These are phyloP conservation scores for Phrynosoma blainvillii DNA, from an alignment of 2,113 vertebrate genomes.

Conservation along the genomic window DNA sequence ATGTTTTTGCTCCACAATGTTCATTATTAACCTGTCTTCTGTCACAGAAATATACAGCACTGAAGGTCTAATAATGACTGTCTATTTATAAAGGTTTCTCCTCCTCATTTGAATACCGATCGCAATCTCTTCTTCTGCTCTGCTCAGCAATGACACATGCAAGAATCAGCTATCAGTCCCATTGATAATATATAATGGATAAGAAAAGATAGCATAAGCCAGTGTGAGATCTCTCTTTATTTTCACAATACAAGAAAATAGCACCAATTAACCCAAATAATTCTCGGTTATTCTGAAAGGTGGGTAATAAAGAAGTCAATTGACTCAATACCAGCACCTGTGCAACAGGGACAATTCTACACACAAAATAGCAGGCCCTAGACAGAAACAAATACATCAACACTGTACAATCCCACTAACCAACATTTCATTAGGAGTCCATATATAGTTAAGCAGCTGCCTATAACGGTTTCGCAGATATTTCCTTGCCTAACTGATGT, in stretches of 20 bases:
- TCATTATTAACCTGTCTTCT: neutral
- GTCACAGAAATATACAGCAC: neutral
- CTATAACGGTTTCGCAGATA: neutral
- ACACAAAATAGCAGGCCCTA: neutral
- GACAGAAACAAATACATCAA: neutral
- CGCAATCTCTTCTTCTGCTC: neutral
- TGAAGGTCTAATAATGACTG: neutral
- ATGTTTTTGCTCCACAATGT: neutral
- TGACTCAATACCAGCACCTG: neutral
- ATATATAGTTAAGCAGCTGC: neutral
- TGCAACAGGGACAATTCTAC: neutral
- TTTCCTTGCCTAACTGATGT: neutral
- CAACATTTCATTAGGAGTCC: neutral
- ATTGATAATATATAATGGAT: neutral
- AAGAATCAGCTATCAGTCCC: neutral
- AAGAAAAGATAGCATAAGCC: neutral
- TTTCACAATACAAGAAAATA: neutral
- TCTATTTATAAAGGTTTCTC: neutral
- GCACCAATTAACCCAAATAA: neutral
- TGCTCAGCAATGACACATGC: neutral
- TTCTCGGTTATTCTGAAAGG: no score
- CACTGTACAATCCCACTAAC: neutral
- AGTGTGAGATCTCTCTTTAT: neutral
- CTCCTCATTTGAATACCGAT: neutral
- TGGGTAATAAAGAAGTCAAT: neutral